Base-by-base conservation (phyloP, 2,113 vertebrate species). In the Noctilio leporinus region DNA sequence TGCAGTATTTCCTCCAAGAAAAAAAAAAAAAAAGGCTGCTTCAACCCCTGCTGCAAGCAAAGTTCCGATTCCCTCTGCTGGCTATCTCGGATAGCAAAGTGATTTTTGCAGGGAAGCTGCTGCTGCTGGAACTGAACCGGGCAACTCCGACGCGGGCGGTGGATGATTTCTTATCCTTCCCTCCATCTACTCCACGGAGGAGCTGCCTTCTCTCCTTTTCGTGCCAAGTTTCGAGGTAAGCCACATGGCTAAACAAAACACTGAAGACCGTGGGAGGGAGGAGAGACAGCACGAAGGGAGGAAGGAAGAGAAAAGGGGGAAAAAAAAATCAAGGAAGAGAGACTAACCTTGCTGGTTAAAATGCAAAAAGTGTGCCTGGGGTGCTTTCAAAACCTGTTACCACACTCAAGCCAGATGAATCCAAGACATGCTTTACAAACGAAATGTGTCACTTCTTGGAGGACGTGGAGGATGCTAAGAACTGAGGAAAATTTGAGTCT, bases 1-100 rank as follows among this genome's bases (percentile, higher is more conserved):
- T 99, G 98, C 99, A 99, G 98, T 98, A 97, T 99, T 99, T 98
- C 99, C 98, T 98, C 98, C 98, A 98, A 97, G 98, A 98, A 95
- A 97, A 91, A 90, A 96, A 88, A 89, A 89, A 93, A 94, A 95
- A 93, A 93, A 88, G 30, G 93, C 97, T 96, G 97, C 97, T 96
- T 97, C 97, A 97, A 93, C 96, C 97, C 96, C 96, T 95, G 90
- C 96, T 95, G 97, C 98, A 96, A 95, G 97, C 98, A 97, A 98
- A 98, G 96, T 98, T 98, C 94, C 98, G 98, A 98, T 98, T 98
- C 99, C 99, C 99, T 98, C 98, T 99, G 97, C 99, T 99, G 98
- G 98, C 97, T 97, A 97, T 90, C 96, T 89, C 49, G 30, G 97
- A 98, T 95, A 97, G 97, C 94, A 94, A 73, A 97, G 94, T 91